Evolutionary conservation across 1,140 invertebrate genomes (phyloP).

Genomic region (Cryptotermes secundus): DNA sequence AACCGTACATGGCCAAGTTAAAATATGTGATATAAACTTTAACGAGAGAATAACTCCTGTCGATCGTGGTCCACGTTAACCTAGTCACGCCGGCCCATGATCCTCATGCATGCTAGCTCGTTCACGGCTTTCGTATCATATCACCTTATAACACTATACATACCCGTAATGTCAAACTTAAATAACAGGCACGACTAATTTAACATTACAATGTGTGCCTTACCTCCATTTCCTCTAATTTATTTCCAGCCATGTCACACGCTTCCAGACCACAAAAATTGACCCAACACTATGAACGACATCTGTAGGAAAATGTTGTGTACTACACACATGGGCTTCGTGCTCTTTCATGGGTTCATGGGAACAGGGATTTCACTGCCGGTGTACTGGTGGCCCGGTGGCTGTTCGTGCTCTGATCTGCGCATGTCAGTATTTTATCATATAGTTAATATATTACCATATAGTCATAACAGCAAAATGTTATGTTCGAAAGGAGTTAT

Average conservation of each 20-base stretch:
- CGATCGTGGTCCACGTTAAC: not conserved
- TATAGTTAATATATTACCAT: too few relatives aligned
- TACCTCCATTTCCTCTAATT: slow-evolving; percentile 47
- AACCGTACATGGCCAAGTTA: not conserved
- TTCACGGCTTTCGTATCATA: slow-evolving; percentile 27
- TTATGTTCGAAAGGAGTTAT: too few relatives aligned
- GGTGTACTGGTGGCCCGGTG: too few relatives aligned
- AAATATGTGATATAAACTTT: too few relatives aligned
- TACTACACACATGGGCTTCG: too few relatives aligned
- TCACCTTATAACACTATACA: too few relatives aligned
- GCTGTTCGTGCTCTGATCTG: too few relatives aligned
- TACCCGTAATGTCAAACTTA: not conserved
- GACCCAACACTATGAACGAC: not conserved
- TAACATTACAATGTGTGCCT: not conserved
- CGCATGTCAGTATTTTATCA: too few relatives aligned
- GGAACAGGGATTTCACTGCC: too few relatives aligned
- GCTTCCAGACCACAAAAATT: not conserved
- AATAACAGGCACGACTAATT: not conserved
- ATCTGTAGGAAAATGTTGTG: not conserved
- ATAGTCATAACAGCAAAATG: too few relatives aligned
- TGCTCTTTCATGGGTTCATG: too few relatives aligned
- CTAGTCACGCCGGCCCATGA: not conserved
- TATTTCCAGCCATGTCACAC: slow-evolving; percentile 47
- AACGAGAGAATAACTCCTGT: too few relatives aligned
- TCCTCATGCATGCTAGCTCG: slow-evolving; percentile 39